These are phyloP conservation scores for Musca domestica DNA, from an alignment of 1,140 invertebrate species.

Conservation along the genomic window DNA sequence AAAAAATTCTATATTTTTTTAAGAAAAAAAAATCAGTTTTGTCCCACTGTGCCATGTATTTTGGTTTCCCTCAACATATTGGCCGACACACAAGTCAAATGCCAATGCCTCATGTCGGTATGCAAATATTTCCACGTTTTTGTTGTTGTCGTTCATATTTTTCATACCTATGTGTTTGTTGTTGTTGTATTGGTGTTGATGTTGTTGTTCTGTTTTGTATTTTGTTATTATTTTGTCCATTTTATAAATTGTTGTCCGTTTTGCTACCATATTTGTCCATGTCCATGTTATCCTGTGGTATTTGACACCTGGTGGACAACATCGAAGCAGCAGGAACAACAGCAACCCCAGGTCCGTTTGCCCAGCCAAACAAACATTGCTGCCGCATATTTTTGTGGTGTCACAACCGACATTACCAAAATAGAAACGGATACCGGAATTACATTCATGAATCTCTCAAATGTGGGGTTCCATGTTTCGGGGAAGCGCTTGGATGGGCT, in stretches of 20 bases:
- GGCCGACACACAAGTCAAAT: neutral
- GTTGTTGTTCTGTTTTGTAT: neutral
- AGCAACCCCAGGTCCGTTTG: neutral
- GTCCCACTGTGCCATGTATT: neutral
- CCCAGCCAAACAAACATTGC: neutral
- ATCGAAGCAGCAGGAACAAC: neutral
- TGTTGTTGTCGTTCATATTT: neutral
- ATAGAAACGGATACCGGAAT: constrained; percentile 17
- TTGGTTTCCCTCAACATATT: neutral
- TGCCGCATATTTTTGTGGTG: constrained; percentile 9
- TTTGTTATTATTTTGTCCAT: constrained; percentile 1
- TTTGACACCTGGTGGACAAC: constrained; percentile 17
- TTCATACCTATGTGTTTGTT: neutral
- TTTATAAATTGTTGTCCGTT: neutral
- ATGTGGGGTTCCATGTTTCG: too few relatives aligned
- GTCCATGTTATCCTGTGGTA: constrained; percentile 6
- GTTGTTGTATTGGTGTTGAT: neutral
- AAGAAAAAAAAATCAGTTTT: too few relatives aligned
- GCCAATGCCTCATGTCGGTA: neutral
- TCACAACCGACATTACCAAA: constrained; percentile 3
- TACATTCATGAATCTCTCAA: constrained; percentile 8
- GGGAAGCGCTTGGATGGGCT: too few relatives aligned
- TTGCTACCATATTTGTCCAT: too few relatives aligned
- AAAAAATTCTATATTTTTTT: too few relatives aligned
- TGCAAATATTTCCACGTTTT: neutral